Base-by-base conservation (phyloP, 2,797 vertebrate genomes). In the Threskiornis aethiopicus region DNA sequence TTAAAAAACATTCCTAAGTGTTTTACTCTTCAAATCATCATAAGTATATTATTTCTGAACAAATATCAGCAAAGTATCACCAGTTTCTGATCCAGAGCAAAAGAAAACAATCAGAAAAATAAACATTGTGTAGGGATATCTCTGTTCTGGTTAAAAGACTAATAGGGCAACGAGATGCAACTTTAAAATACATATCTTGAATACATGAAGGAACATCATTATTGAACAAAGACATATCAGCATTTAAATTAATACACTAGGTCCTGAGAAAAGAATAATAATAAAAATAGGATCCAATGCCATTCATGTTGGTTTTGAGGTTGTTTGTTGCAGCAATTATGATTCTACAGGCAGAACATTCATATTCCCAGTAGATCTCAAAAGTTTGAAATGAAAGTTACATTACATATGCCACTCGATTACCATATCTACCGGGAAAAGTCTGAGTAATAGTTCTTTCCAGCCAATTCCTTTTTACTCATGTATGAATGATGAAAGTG, bases 201-300 rank as follows among this genome's bases (percentile, higher is more conserved):
- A 92, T 72, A 44, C 41, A 65, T 59, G 18, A 66, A 93, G 59
- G 42, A 86, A 31, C 26, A 41, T 59, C 33, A 39, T 72, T 73
- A 70, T 21, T 67, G 37, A 83, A 76, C 26, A 91, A 90, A 89
- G 12, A 4, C 39, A 52, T 42, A 89, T 67, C 66, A 87, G 41
- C 46, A 85, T 90, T 92, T 91, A 89, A 91, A 94, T 91, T 88
- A 62, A 91, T 92, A 89, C 24, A 37, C 6, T 16, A 58, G 25
- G 41, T 62, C 47, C n/a, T 46, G 57, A 71, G 66, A 69, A 96
- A 91, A 61, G 8, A 19, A 47, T n/a, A 62, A 54, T 17, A 59
- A 51, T 46, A 77, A 90, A 72, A 89, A 47, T 19, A 62, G 21
- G 24, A 78, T 44, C 46, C 35, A 35, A 5, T 42, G 65, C 11